Percentiles rank a stretch among this genome's conserved stretches.
phyloP scores from a whole-genome alignment of 2,888 invertebrate genomes.

The Hypercompe scribonia region DNA sequence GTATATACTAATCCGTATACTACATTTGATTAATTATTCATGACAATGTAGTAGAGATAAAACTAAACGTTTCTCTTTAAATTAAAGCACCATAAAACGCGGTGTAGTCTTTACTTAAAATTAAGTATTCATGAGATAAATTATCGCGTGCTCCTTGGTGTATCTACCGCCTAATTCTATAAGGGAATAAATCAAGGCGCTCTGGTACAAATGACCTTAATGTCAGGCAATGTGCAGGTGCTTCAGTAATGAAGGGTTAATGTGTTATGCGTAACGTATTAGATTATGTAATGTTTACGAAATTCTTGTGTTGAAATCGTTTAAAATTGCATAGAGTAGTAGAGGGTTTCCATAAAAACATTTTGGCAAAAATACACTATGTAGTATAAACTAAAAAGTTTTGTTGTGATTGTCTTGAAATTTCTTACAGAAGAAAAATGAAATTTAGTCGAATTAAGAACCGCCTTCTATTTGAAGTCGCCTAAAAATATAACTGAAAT shows the following conservation, averaged over 20 bases:
- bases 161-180: slow-evolving; percentile 20
- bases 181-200: slow-evolving; percentile 44
- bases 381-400: too few relatives aligned
- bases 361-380: neutral
- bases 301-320: neutral
- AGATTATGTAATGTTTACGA: slow-evolving; percentile 10
- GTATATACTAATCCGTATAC: neutral
- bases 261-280: slow-evolving; percentile 28
- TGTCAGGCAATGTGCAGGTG: slow-evolving; percentile 39
- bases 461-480: too few relatives aligned
- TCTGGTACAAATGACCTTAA: slow-evolving; percentile 48
- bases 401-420: too few relatives aligned
- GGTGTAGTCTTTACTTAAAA: neutral
- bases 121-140: neutral
- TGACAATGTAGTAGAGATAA: neutral
- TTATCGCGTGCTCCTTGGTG: slow-evolving; percentile 11
- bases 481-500: too few relatives aligned
- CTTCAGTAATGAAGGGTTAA: slow-evolving; percentile 41
- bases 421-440: too few relatives aligned
- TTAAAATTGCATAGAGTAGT: neutral
- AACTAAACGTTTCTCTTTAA: neutral
- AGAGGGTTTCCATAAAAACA: neutral
- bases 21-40: neutral
- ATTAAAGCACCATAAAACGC: neutral
- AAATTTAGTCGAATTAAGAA: too few relatives aligned